Evolutionary conservation across 1,140 invertebrate species (phyloP).

Genomic region (Leptopilina clavipes): DNA sequence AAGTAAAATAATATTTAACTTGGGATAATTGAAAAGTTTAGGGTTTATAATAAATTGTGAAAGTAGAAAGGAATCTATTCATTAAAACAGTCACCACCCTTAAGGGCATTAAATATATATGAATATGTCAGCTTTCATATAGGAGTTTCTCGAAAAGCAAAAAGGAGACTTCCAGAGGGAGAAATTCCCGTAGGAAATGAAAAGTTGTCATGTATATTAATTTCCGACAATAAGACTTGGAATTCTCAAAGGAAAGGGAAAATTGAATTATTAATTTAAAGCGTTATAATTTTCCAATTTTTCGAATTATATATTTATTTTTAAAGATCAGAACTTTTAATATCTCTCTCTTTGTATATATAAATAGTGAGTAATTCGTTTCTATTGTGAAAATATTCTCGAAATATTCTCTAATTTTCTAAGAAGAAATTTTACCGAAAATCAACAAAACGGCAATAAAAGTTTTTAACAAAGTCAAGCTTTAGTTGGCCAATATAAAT

Average conservation of each 20-base stretch:
- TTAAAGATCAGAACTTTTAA: too few relatives aligned
- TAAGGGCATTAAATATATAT: background rate
- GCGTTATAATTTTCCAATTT: background rate
- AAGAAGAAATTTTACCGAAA: background rate
- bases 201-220: slow-evolving; percentile 30
- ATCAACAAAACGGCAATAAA: background rate
- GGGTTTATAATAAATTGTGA: background rate
- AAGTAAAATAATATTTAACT: background rate
- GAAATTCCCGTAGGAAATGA: background rate
- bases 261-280: slow-evolving; percentile 15
- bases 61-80: slow-evolving; percentile 12
- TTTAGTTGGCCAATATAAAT: background rate
- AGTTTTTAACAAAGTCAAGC: background rate
- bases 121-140: slow-evolving; percentile 12
- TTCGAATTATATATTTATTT: too few relatives aligned
- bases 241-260: background rate
- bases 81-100: slow-evolving; percentile 7
- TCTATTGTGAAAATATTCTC: too few relatives aligned
- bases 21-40: slow-evolving; percentile 5
- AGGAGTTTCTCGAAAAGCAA: slow-evolving; percentile 8
- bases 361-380: too few relatives aligned
- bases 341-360: too few relatives aligned
- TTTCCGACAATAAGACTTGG: slow-evolving; percentile 11
- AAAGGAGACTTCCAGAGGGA: background rate
- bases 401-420: too few relatives aligned